These are phyloP conservation scores for Syngnathus acus DNA, from an alignment of 2,797 vertebrate species.

Conservation along the genomic window DNA sequence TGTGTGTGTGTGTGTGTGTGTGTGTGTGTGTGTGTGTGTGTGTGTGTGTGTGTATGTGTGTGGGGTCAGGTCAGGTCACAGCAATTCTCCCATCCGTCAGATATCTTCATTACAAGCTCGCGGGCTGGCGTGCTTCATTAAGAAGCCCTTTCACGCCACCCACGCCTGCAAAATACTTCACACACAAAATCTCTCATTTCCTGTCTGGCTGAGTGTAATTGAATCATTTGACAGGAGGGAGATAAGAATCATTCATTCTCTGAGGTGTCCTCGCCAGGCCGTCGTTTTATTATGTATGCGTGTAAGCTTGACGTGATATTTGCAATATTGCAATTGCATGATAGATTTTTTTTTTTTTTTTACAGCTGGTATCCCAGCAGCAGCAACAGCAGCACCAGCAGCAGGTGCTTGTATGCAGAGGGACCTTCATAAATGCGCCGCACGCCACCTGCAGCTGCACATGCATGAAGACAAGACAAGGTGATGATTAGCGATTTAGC, in stretches of 20 bases:
- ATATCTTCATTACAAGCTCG: conserved; percentile 54
- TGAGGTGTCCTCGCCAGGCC: conserved; percentile 24
- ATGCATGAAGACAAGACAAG: background rate
- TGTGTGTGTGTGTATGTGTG: background rate
- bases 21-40: background rate
- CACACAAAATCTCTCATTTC: conserved; percentile 69
- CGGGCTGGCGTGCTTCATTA: conserved; percentile 51
- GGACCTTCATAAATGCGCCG: conserved; percentile 1
- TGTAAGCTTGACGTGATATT: background rate
- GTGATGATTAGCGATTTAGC: background rate
- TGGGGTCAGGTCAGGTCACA: conserved; percentile 25
- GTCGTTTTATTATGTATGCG: conserved; percentile 3
- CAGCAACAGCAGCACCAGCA: background rate
- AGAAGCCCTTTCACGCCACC: conserved; percentile 47
- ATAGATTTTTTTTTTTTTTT: background rate
- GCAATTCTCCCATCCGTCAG: conserved; percentile 32
- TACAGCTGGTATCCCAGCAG: background rate
- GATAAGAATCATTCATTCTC: conserved; percentile 49
- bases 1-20: background rate
- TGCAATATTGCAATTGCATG: background rate
- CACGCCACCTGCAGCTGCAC: background rate
- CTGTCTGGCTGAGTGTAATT: conserved; percentile 67
- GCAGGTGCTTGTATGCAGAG: background rate
- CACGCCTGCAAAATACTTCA: conserved; percentile 56
- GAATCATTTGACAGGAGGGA: conserved; percentile 62